Evolutionary conservation across 2,888 invertebrate genomes (phyloP), one percentile per base, ranked within the genome.

Genomic region (Cancer borealis): DNA sequence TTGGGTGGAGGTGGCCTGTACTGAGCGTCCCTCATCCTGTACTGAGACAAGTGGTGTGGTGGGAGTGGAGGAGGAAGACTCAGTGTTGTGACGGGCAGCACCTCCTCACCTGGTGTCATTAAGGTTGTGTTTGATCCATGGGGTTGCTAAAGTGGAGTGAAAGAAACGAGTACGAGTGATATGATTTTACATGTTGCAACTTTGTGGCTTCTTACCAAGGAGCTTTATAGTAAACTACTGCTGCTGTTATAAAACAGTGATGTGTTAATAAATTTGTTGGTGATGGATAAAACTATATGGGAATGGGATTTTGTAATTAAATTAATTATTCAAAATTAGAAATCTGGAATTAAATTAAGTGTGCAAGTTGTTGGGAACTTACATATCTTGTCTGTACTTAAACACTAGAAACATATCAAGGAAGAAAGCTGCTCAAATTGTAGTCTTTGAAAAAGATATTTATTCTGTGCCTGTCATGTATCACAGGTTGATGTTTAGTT

Each of bases 251-350:
- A 10, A 3, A 21, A 21, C 60, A 60, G 17, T n/a, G 73, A n/a
- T 26, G 17, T 8, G 17, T n/a, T 73, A 26, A 26, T 73, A n/a
- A 26, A 73, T 73, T 73, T 73, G 73, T 73, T 73, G 73, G 73
- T 73, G 73, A 73, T 73, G 60, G 60, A 60, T 60, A 60, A 60
- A 60, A 60, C 5, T 60, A 21, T 60, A 60, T 60, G 60, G 60
- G 60, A 60, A 60, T 60, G 73, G 73, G 73, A 73, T 73, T 73
- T 73, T 73, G 73, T 73, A 73, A n/a, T 73, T n/a, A 73, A 73
- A n/a, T 73, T 26, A 73, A 26, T 26, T 73, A 73, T 73, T 54
- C 73, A 73, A 73, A 73, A n/a, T 26, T n/a, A 73, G n/a, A 73
- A 73, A 73, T 73, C 66, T 54, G 54, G 14, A 54, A 54, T 14